Percentiles rank a stretch among this genome's conserved stretches.
Conservation (phyloP, 2,888 invertebrate species). For the Drosophila merina region DNA sequence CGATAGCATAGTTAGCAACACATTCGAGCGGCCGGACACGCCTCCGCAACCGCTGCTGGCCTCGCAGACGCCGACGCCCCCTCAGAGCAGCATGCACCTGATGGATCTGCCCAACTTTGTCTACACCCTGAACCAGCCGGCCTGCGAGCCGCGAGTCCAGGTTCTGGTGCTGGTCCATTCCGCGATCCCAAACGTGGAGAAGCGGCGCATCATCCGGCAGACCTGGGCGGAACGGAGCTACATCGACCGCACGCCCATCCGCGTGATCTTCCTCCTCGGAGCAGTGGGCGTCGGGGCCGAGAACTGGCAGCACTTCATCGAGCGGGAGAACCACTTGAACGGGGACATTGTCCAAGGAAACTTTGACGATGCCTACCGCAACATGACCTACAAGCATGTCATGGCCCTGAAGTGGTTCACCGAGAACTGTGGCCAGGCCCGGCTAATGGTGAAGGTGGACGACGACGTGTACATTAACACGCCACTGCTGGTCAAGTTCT, state of each 20-base stretch:
- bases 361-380: slow-evolving; percentile 91
- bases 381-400: slow-evolving; percentile 93
- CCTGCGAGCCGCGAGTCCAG: slow-evolving; percentile 85
- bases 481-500: slow-evolving; percentile 86
- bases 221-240: slow-evolving; percentile 88
- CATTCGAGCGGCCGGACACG: slow-evolving; percentile 45
- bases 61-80: slow-evolving; percentile 37
- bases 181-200: slow-evolving; percentile 87
- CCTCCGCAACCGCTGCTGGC: slow-evolving; percentile 32
- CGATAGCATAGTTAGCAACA: slow-evolving; percentile 53
- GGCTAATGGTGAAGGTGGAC: slow-evolving; percentile 89
- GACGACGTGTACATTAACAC: slow-evolving; percentile 91
- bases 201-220: slow-evolving; percentile 88
- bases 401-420: slow-evolving; percentile 92
- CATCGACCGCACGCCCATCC: slow-evolving; percentile 84
- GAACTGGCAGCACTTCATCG: slow-evolving; percentile 81
- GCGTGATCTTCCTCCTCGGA: slow-evolving; percentile 89
- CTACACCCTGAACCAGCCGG: slow-evolving; percentile 86
- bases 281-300: slow-evolving; percentile 82
- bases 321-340: slow-evolving; percentile 86
- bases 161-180: slow-evolving; percentile 89
- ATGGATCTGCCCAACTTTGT: slow-evolving; percentile 87
- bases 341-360: slow-evolving; percentile 91
- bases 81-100: slow-evolving; percentile 68
- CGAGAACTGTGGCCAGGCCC: slow-evolving; percentile 88